A percentile compares a stretch with the other conserved stretches of the same genome.
These are phyloP conservation scores for Xylota sylvarum DNA, from an alignment of 2,888 invertebrate genomes.

Conservation along the genomic window DNA sequence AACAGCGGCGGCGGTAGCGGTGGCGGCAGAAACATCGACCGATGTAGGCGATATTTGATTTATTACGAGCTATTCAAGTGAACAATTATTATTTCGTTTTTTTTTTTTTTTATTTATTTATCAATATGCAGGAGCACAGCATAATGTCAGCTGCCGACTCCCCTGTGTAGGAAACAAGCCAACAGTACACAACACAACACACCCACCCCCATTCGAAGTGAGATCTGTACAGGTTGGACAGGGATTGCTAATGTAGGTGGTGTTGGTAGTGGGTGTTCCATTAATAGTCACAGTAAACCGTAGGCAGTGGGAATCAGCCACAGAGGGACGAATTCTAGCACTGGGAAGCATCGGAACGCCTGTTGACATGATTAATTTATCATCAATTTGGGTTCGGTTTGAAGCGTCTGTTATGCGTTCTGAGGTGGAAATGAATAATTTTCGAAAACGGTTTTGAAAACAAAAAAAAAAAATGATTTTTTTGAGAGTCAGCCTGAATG, in stretches of 20 bases:
- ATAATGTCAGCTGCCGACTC: constrained; percentile 44
- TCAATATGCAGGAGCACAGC: constrained; percentile 62
- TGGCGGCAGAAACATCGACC: constrained; percentile 50
- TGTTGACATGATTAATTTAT: constrained; percentile 75
- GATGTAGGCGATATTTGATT: constrained; percentile 76
- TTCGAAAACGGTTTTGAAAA: constrained; percentile 43
- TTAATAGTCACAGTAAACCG: constrained; percentile 49
- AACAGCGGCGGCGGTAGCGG: constrained; percentile 46
- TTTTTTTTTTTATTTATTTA: constrained; percentile 52
- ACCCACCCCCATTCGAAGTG: constrained; percentile 38
- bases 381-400: constrained; percentile 62
- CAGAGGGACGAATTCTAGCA: constrained; percentile 5
- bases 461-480: not conserved
- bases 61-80: constrained; percentile 72
- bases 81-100: constrained; percentile 52
- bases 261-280: constrained; percentile 65
- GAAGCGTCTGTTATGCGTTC: constrained; percentile 49
- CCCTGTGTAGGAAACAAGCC: constrained; percentile 19
- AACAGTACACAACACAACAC: constrained; percentile 28
- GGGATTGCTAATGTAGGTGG: constrained; percentile 34
- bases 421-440: constrained; percentile 71
- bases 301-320: constrained; percentile 48
- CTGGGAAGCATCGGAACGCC: constrained; percentile 39
- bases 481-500: not conserved
- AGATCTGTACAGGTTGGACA: constrained; percentile 63